phyloP scores from a whole-genome alignment of 2,113 vertebrate genomes.

The Rhizomys pruinosus region DNA sequence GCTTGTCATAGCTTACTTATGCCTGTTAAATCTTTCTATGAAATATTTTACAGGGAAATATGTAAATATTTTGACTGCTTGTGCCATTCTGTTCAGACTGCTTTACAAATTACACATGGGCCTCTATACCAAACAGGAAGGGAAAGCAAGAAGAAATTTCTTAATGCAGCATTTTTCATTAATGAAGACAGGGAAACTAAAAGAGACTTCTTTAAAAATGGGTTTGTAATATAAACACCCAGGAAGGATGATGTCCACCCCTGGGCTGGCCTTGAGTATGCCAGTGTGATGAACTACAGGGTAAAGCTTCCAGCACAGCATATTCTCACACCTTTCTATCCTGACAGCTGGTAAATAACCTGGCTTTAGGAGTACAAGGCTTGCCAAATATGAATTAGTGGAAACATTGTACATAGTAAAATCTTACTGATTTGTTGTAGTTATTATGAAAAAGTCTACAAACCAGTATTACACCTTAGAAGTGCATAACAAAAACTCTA shows the following conservation, averaged over 20 bases:
- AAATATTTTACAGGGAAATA: constrained; percentile 88
- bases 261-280: not conserved
- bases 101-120: constrained; percentile 80
- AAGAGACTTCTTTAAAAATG: constrained; percentile 39
- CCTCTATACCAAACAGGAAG: constrained; percentile 79
- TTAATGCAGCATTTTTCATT: constrained; percentile 85
- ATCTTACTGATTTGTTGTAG: constrained; percentile 55
- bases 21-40: constrained; percentile 87
- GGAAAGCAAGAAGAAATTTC: constrained; percentile 76
- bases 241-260: constrained; percentile 35
- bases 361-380: constrained; percentile 40
- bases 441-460: not conserved
- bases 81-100: constrained; percentile 84
- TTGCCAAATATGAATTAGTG: constrained; percentile 50
- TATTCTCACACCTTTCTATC: constrained; percentile 39
- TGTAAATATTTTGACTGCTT: constrained; percentile 93
- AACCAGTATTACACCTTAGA: constrained; percentile 3
- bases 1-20: constrained; percentile 83
- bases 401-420: constrained; percentile 21
- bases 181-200: constrained; percentile 83
- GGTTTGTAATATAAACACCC: constrained; percentile 76
- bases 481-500: no score
- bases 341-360: constrained; percentile 45
- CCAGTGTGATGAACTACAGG: not conserved
- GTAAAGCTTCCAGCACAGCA: not conserved